phyloP scores from a whole-genome alignment of 2,113 vertebrate species.

The Urocynchramus pylzowi region DNA sequence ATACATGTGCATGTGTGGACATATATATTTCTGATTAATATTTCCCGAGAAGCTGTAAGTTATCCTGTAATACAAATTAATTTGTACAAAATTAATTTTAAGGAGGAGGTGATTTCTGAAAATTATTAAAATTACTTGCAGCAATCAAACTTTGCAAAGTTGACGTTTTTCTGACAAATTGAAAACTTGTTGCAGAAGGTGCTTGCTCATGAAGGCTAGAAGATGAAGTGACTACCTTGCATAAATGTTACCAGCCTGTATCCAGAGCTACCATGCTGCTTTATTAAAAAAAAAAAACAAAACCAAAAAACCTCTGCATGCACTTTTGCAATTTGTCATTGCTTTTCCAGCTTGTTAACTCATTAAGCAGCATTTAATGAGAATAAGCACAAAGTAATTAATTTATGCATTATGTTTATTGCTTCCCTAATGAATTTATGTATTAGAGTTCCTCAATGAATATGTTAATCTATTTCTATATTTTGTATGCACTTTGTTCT shows the following conservation, averaged over 20 bases:
- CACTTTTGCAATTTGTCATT: not conserved
- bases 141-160: not conserved
- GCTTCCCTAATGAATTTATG: slow-evolving; percentile 5
- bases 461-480: not conserved
- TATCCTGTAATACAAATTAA: not conserved
- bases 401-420: slow-evolving; percentile 12
- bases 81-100: not conserved
- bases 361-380: slow-evolving; percentile 7
- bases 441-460: not conserved
- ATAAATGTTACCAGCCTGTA: not conserved
- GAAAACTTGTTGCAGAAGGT: not conserved
- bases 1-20: not conserved
- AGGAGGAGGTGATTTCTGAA: not conserved
- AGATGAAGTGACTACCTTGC: not conserved
- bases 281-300: not conserved
- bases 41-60: not conserved
- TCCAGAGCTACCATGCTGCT: not conserved
- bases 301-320: not conserved
- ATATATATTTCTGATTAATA: not conserved
- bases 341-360: not conserved
- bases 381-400: not conserved
- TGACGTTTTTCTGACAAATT: not conserved
- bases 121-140: not conserved
- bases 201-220: not conserved
- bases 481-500: not conserved